Evolutionary conservation across 2,113 vertebrate genomes (phyloP).

Genomic region (Gobiocypris rarus): DNA sequence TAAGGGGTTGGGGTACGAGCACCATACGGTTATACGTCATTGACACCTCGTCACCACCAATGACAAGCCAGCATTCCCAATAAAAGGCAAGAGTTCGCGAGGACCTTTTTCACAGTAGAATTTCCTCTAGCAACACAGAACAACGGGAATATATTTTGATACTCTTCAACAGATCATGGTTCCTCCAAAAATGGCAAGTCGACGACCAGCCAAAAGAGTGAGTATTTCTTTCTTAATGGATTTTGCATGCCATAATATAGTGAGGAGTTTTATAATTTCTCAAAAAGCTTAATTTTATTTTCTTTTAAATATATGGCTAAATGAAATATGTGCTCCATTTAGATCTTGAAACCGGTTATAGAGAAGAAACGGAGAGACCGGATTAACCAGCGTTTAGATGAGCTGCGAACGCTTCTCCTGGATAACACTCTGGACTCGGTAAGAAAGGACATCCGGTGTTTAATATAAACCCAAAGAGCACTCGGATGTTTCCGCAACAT

Average conservation of each 20-base stretch:
- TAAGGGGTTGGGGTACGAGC: background rate
- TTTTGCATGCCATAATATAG: background rate
- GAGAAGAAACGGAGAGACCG: conserved; percentile 72
- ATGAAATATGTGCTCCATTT: background rate
- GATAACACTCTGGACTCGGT: conserved; percentile 70
- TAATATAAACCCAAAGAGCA: background rate
- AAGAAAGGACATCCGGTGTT: conserved; percentile 7
- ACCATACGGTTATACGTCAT: conserved; percentile 12
- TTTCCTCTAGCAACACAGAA: background rate
- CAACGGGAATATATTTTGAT: background rate
- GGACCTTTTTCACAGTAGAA: background rate
- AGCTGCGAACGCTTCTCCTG: conserved; percentile 65
- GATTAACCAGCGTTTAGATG: conserved; percentile 72
- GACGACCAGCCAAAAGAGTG: conserved; percentile 49
- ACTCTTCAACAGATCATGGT: conserved; percentile 33
- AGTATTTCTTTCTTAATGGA: conserved; percentile 12
- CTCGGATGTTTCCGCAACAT: background rate
- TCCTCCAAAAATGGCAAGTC: conserved; percentile 48
- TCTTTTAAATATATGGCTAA: background rate
- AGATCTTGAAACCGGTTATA: conserved; percentile 74
- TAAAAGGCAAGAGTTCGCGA: background rate
- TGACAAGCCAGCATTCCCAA: conserved; percentile 4
- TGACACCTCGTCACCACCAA: conserved; percentile 46
- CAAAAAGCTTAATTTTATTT: too few species aligned
- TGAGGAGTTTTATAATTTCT: background rate